Conservation (phyloP, 1,140 invertebrate species). For the Megathymus violae region DNA sequence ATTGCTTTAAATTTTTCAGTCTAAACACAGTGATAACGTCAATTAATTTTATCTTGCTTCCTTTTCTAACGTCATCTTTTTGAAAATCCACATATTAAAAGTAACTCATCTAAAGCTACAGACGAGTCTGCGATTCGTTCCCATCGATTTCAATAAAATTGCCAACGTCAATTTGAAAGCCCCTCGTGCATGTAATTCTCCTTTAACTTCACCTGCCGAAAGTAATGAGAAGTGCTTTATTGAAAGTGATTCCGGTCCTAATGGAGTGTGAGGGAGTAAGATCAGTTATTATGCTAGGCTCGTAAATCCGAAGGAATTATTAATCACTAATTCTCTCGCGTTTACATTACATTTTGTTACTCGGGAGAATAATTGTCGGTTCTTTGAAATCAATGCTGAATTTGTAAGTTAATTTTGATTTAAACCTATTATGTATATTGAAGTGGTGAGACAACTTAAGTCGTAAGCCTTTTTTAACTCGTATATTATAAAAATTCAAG, state of each 20-base stretch:
- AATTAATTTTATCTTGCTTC: too few relatives aligned
- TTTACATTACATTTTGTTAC: neutral
- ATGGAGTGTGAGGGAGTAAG: conserved; percentile 14
- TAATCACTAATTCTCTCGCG: neutral
- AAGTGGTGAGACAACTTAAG: too few relatives aligned
- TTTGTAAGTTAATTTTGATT: too few relatives aligned
- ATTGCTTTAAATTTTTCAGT: too few relatives aligned
- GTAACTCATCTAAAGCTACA: too few relatives aligned
- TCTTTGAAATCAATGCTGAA: too few relatives aligned
- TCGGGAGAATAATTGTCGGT: neutral
- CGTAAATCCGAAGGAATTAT: neutral
- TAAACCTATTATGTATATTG: too few relatives aligned
- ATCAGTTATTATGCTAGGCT: conserved; percentile 1
- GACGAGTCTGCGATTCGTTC: neutral
- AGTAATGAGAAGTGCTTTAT: conserved; percentile 21
- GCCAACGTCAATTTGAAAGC: neutral
- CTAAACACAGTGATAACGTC: too few relatives aligned
- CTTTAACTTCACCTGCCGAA: conserved; percentile 7
- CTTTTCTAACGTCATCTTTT: too few relatives aligned
- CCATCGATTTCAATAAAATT: conserved; percentile 7
- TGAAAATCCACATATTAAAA: too few relatives aligned
- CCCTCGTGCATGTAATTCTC: conserved; percentile 16
- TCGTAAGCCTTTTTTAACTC: too few relatives aligned
- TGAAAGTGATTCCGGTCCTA: conserved; percentile 16
- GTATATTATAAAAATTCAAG: too few relatives aligned